Conservation (phyloP, 2,888 invertebrate species). For the Metalampra italica region DNA sequence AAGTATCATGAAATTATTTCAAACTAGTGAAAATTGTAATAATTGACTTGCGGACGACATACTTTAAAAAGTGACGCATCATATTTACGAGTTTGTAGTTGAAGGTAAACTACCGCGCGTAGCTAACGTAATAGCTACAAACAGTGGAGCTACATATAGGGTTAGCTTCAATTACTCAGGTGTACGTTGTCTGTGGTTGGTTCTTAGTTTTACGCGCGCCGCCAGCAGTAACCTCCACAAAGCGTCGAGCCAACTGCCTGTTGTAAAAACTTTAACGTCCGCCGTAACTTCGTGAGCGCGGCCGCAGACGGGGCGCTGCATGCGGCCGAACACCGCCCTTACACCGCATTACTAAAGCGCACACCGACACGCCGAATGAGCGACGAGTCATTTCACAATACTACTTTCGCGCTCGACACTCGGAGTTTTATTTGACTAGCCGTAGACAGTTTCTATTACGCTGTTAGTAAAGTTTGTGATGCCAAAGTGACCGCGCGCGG, state of each 20-base stretch:
- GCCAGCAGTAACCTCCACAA: slow-evolving; percentile 12
- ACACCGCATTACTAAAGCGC: background rate
- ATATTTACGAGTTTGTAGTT: no score
- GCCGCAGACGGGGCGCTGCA: background rate
- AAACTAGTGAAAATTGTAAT: no score
- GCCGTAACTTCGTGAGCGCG: background rate
- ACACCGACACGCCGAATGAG: background rate
- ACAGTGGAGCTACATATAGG: no score
- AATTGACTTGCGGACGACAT: no score
- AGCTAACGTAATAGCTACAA: no score
- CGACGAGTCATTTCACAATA: slow-evolving; percentile 13
- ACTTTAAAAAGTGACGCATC: no score
- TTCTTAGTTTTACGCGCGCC: background rate
- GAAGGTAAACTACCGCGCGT: no score
- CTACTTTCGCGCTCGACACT: slow-evolving; percentile 13
- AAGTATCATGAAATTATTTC: no score
- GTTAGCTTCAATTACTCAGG: no score
- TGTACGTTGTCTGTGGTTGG: no score
- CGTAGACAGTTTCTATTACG: slow-evolving; percentile 16
- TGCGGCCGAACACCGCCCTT: background rate
- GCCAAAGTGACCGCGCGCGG: slow-evolving; percentile 1
- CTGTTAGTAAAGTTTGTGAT: slow-evolving; percentile 13
- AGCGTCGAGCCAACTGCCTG: slow-evolving; percentile 44
- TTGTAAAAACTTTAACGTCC: slow-evolving; percentile 48
- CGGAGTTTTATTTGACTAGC: slow-evolving; percentile 15